Evolutionary conservation across 2,888 invertebrate species (phyloP), one percentile per base, ranked within the genome.

Genomic region (Mythimna ferrago): DNA sequence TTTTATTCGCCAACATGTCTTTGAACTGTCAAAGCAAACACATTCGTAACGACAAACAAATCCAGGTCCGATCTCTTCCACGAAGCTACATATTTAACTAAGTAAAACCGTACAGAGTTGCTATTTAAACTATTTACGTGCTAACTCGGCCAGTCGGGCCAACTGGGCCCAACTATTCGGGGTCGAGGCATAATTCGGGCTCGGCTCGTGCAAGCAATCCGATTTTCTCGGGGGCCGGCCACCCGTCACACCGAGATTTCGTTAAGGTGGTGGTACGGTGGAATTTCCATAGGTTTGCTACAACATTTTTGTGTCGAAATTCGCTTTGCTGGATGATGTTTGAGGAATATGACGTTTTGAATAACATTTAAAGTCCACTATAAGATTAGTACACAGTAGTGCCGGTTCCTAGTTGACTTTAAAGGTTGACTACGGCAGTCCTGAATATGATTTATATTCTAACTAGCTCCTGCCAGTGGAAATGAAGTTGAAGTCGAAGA

Each of bases 181-280:
- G 81, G 78, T 61, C 58, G 68, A 71, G 80, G 80, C 81, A 76
- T 71, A 84, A 85, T 85, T 85, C 79, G 73, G 81, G 77, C 80
- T 77, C 71, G 74, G 79, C 66, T 74, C 66, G 68, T 64, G 44
- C 63, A 66, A 70, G 74, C 86, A 90, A 90, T 89, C 88, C 76
- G 89, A 90, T 90, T 90, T 90, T 82, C 77, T 76, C 76, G 65
- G 80, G 84, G 81, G 81, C 82, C 82, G 70, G 71, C 63, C 81
- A 70, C 81, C 78, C 82, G 76, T 68, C 73, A 76, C 68, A 71
- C 83, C 61, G 82, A 86, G 87, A 89, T 89, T 89, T 77, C 81
- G 85, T 86, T 89, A 89, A 72, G 81, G 78, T 78, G 81, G 78
- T 78, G 71, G 69, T 61, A 71, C 66, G 73, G 63, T 44, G 64